Conservation (phyloP, 1,140 invertebrate species). For the Archivesica marissinica region DNA sequence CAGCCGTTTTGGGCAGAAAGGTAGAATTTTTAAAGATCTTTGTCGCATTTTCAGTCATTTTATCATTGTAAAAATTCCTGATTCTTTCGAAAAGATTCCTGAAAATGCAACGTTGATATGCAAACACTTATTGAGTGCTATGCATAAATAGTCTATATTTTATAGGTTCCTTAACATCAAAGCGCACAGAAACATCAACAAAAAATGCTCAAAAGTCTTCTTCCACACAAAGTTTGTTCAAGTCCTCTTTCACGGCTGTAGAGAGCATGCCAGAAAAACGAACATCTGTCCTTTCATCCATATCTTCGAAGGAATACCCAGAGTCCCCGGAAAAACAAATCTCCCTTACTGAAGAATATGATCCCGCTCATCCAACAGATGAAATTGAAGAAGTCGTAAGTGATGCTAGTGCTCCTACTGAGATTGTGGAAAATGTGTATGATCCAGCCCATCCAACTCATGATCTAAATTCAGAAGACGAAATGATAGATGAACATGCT, state of each 20-base stretch:
- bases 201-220: neutral
- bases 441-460: constrained; percentile 60
- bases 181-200: neutral
- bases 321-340: neutral
- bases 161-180: constrained; percentile 70
- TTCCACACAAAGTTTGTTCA: constrained; percentile 40
- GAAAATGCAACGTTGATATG: too few relatives aligned
- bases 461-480: constrained; percentile 53
- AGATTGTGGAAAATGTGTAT: constrained; percentile 10
- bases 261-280: neutral
- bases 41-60: too few relatives aligned
- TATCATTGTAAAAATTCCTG: too few relatives aligned
- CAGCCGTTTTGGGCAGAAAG: too few relatives aligned
- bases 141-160: too few relatives aligned
- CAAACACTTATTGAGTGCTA: too few relatives aligned
- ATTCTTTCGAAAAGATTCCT: too few relatives aligned
- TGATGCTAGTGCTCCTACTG: neutral
- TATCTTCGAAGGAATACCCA: neutral
- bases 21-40: too few relatives aligned
- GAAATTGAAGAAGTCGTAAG: constrained; percentile 44
- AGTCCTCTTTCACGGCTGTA: constrained; percentile 49
- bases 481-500: constrained; percentile 2
- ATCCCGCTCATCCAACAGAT: constrained; percentile 71
- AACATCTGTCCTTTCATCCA: constrained; percentile 20
- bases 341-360: constrained; percentile 48